A percentile compares a stretch with the other conserved stretches of the same genome.
Evolutionary conservation across 2,113 vertebrate species (phyloP).

Genomic region (Felis chaus): DNA sequence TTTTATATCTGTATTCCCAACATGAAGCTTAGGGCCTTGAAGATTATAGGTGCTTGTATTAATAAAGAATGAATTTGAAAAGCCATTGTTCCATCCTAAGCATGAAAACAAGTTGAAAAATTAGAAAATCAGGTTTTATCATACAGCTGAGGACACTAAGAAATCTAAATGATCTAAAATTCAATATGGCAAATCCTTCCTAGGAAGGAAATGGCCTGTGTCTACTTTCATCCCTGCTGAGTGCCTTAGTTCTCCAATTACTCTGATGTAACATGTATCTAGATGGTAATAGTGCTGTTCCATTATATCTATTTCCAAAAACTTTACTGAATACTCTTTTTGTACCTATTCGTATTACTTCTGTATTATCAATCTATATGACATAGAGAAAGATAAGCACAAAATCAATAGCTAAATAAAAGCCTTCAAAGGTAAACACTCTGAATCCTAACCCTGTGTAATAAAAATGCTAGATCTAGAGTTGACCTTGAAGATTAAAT

Average conservation of each 20-base stretch:
- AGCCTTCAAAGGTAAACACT: background rate
- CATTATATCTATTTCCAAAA: background rate
- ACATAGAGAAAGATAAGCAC: background rate
- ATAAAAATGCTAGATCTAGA: background rate
- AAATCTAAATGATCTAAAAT: background rate
- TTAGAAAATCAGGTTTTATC: background rate
- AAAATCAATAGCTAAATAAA: constrained; percentile 50
- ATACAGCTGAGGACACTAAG: background rate
- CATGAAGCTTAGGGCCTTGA: background rate
- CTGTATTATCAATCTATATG: background rate
- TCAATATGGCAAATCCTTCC: background rate
- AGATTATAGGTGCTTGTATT: background rate
- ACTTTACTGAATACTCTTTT: background rate
- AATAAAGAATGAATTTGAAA: background rate
- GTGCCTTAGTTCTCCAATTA: background rate
- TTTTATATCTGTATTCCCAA: background rate
- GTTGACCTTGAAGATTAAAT: constrained; percentile 8
- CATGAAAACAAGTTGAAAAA: background rate
- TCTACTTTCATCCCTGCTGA: background rate
- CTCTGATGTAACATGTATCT: background rate
- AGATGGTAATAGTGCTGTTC: background rate
- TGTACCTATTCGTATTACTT: background rate
- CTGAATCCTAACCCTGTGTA: background rate
- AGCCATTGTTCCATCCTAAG: background rate
- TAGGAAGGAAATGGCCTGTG: background rate